Evolutionary conservation across 2,888 invertebrate species (phyloP).

Genomic region (Cosmorhoe ocellata): DNA sequence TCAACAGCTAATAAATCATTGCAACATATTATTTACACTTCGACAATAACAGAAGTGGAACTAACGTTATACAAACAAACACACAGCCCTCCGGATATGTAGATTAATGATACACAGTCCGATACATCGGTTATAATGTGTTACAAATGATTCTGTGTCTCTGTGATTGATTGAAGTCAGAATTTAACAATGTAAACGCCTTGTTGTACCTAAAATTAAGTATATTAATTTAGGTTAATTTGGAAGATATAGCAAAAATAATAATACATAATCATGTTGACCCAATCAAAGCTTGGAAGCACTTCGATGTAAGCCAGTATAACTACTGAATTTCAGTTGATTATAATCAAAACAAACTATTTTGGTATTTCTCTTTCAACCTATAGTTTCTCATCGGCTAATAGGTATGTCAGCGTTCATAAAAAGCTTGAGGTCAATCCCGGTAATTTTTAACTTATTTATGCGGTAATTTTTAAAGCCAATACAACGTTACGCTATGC

Average conservation of each 20-base stretch:
- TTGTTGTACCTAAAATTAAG: conserved; percentile 7
- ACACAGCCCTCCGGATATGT: conserved; percentile 63
- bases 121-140: conserved; percentile 65
- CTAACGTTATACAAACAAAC: conserved; percentile 59
- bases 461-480: no score
- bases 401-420: no score
- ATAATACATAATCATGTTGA: no score
- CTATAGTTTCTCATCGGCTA: no score
- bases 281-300: no score
- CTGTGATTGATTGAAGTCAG: conserved; percentile 52
- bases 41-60: conserved; percentile 41
- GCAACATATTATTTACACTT: conserved; percentile 42
- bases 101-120: conserved; percentile 71
- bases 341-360: no score
- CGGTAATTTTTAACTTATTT: no score
- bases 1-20: conserved; percentile 43
- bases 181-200: conserved; percentile 42
- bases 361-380: no score
- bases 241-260: neutral
- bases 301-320: no score
- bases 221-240: neutral
- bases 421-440: no score
- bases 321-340: no score
- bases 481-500: no score
- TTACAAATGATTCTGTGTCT: conserved; percentile 68